A percentile compares a stretch with the other conserved stretches of the same genome.
These are phyloP conservation scores for Anodontia alba DNA, from an alignment of 2,888 invertebrate genomes.

Conservation along the genomic window DNA sequence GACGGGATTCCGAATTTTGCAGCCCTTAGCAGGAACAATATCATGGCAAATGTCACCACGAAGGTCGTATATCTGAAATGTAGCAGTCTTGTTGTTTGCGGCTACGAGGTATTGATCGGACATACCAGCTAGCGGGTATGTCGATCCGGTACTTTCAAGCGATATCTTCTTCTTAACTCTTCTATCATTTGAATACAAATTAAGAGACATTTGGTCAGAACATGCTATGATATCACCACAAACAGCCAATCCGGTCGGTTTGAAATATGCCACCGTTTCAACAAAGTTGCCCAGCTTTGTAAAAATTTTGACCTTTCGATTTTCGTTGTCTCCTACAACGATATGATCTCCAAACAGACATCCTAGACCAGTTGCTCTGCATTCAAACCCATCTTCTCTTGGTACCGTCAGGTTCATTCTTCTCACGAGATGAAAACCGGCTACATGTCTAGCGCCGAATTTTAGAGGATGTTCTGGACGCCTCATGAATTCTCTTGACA, in stretches of 20 bases:
- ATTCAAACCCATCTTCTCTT: conserved; percentile 54
- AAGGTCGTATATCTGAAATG: conserved; percentile 57
- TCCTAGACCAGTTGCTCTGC: conserved; percentile 60
- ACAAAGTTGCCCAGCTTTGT: conserved; percentile 49
- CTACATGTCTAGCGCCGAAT: conserved; percentile 53
- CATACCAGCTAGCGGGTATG: conserved; percentile 57
- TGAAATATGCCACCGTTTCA: conserved; percentile 50
- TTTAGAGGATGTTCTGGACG: conserved; percentile 44
- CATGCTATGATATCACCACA: conserved; percentile 54
- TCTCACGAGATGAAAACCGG: conserved; percentile 51
- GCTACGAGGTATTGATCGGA: conserved; percentile 51
- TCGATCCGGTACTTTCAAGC: conserved; percentile 58
- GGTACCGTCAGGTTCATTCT: conserved; percentile 54
- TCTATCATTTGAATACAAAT: conserved; percentile 52
- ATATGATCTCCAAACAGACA: conserved; percentile 46
- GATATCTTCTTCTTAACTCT: conserved; percentile 57
- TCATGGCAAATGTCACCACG: conserved; percentile 51
- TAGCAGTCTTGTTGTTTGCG: conserved; percentile 49
- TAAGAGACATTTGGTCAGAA: conserved; percentile 60
- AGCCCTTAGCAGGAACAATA: conserved; percentile 46
- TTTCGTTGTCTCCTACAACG: conserved; percentile 60
- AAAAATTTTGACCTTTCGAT: conserved; percentile 63
- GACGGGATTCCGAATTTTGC: conserved; percentile 52
- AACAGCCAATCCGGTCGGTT: conserved; percentile 54
- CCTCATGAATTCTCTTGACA: conserved; percentile 39